phyloP scores from a whole-genome alignment of 2,797 vertebrate species.

The Amphiprion clarkii region DNA sequence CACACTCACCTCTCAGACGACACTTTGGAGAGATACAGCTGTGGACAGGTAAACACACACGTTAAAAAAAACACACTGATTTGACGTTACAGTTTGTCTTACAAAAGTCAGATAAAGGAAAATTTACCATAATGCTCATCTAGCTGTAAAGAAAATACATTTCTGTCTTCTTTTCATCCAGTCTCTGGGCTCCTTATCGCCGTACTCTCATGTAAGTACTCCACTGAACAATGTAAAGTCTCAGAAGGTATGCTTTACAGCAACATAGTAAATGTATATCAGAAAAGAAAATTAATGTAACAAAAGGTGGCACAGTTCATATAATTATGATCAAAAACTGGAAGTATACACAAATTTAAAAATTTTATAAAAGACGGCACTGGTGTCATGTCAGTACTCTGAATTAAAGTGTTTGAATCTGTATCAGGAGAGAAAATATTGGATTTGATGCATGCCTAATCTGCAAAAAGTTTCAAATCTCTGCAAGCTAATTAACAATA shows the following conservation, averaged over 20 bases:
- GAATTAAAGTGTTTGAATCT: background rate
- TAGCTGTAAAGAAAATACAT: background rate
- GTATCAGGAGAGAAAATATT: background rate
- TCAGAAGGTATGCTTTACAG: background rate
- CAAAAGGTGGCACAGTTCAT: background rate
- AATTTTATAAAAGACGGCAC: background rate
- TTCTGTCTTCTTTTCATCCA: slow-evolving; percentile 69
- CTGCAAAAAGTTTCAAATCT: background rate
- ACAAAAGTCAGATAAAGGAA: background rate
- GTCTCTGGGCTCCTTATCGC: slow-evolving; percentile 92
- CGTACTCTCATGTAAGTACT: slow-evolving; percentile 91
- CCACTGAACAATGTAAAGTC: background rate
- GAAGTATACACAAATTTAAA: background rate
- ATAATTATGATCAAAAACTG: background rate
- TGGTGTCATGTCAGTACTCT: background rate
- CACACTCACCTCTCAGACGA: slow-evolving; percentile 92
- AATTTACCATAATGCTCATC: background rate
- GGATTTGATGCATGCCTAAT: background rate
- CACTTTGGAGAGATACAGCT: slow-evolving; percentile 93
- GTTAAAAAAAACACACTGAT: background rate
- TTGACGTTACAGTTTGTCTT: background rate
- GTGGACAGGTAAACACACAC: slow-evolving; percentile 89
- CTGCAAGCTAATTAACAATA: background rate
- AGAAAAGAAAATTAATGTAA: background rate
- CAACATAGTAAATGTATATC: background rate